Conservation (phyloP, 2,113 vertebrate genomes). For the Cromileptes altivelis region DNA sequence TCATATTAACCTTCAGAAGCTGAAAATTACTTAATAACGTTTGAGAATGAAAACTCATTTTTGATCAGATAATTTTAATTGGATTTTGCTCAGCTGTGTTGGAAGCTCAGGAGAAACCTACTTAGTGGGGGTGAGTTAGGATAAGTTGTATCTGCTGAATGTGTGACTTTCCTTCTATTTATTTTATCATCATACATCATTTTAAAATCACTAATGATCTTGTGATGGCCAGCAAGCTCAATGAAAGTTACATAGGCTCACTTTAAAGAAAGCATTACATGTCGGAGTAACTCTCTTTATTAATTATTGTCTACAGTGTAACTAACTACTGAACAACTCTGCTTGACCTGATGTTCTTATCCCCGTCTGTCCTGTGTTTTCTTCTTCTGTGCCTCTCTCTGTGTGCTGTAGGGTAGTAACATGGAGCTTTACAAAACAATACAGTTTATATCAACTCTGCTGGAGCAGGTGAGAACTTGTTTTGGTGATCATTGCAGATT, state of each 20-base stretch:
- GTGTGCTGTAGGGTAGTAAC: constrained; percentile 58
- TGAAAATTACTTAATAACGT: no score
- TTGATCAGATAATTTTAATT: no score
- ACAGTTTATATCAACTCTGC: constrained; percentile 62
- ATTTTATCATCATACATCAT: not conserved
- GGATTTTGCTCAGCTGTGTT: not conserved
- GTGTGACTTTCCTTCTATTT: no score
- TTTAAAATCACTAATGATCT: not conserved
- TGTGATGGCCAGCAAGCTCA: not conserved
- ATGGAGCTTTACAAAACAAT: constrained; percentile 65
- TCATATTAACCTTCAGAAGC: no score
- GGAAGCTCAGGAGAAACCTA: not conserved
- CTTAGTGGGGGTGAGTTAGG: not conserved
- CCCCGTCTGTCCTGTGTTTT: constrained; percentile 31
- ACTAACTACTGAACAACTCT: constrained; percentile 19
- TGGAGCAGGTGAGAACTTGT: constrained; percentile 71
- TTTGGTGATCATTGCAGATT: not conserved
- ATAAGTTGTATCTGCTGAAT: no score
- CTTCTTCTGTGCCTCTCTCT: constrained; percentile 25
- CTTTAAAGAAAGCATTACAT: not conserved
- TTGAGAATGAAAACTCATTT: no score
- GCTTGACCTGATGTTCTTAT: not conserved
- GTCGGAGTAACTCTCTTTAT: not conserved
- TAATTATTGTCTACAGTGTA: not conserved
- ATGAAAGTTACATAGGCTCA: not conserved